These are phyloP conservation scores for Hippasteria phrygiana DNA, from an alignment of 53 echinoderm and acorn worm genomes.

Conservation along the genomic window DNA sequence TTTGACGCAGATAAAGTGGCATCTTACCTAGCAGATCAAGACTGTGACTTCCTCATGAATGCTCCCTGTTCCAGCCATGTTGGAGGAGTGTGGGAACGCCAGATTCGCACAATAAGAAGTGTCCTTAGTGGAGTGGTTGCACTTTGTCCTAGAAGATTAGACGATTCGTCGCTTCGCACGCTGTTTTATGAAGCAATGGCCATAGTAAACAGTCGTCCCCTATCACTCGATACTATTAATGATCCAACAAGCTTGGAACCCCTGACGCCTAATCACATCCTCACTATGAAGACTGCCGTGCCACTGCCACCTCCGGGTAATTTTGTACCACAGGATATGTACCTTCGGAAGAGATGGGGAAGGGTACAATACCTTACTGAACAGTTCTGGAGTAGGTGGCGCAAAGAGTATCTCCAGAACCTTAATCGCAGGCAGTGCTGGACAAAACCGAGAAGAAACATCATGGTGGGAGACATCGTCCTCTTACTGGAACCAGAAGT, in stretches of 20 bases:
- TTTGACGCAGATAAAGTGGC: conserved; percentile 45
- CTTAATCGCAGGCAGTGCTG: conserved; percentile 63
- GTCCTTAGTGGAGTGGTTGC: conserved; percentile 64
- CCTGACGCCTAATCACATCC: conserved; percentile 70
- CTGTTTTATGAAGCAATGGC: conserved; percentile 61
- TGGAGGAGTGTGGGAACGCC: conserved; percentile 85
- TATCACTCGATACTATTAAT: conserved; percentile 29
- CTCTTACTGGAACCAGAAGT: conserved; percentile 43
- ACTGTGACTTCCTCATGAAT: conserved; percentile 77
- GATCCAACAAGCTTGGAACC: conserved; percentile 29
- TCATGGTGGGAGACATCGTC: conserved; percentile 69
- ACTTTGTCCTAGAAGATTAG: conserved; percentile 62
- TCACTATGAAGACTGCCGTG: conserved; percentile 60
- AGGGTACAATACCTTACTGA: conserved; percentile 54
- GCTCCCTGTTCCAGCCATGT: conserved; percentile 70
- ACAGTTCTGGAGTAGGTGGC: conserved; percentile 76
- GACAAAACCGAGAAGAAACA: conserved; percentile 49
- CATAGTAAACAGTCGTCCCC: conserved; percentile 65
- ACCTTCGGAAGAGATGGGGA: conserved; percentile 69
- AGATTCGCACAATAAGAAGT: conserved; percentile 69
- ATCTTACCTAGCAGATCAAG: conserved; percentile 55
- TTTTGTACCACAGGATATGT: conserved; percentile 55
- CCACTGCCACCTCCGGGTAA: conserved; percentile 64
- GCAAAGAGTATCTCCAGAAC: conserved; percentile 64
- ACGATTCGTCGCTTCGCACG: conserved; percentile 71